Conservation (phyloP, 2,113 vertebrate genomes). For the Cyprinus carpio region DNA sequence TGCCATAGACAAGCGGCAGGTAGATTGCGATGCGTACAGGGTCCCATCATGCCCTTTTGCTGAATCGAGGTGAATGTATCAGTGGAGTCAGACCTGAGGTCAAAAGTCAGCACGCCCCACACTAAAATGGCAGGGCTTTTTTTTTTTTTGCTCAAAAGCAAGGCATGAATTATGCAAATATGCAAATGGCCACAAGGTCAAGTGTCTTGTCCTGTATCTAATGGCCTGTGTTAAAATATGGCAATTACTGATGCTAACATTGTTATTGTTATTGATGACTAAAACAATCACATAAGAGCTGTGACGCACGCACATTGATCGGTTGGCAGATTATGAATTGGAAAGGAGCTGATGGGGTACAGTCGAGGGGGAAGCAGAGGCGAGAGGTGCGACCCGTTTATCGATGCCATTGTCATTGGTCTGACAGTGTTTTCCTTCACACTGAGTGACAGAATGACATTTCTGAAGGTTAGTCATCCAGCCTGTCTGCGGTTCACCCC, state of each 20-base stretch:
- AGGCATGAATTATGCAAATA: constrained; percentile 52
- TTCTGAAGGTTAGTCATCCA: constrained; percentile 58
- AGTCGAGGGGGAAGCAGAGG: constrained; percentile 31
- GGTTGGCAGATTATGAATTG: constrained; percentile 54
- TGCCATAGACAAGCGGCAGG: constrained; percentile 60
- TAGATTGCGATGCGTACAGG: constrained; percentile 58
- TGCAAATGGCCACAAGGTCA: constrained; percentile 64
- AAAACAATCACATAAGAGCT: constrained; percentile 40
- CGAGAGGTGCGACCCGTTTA: constrained; percentile 37
- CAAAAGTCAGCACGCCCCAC: constrained; percentile 30
- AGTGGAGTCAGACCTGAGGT: constrained; percentile 36
- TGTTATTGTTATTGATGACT: constrained; percentile 61
- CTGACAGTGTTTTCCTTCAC: constrained; percentile 60
- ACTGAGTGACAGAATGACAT: constrained; percentile 56
- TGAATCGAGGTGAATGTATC: constrained; percentile 37
- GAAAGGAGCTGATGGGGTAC: constrained; percentile 28
- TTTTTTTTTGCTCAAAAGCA: constrained; percentile 13
- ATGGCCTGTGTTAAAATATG: constrained; percentile 54
- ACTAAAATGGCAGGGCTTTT: constrained; percentile 15
- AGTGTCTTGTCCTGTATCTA: constrained; percentile 53
- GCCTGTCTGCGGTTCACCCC: constrained; percentile 10
- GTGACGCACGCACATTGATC: constrained; percentile 56
- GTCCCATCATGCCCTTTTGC: constrained; percentile 45
- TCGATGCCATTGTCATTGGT: constrained; percentile 52
- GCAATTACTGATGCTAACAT: constrained; percentile 58